Conservation (phyloP, 2,797 vertebrate genomes). For the Dendrocincla fuliginosa region DNA sequence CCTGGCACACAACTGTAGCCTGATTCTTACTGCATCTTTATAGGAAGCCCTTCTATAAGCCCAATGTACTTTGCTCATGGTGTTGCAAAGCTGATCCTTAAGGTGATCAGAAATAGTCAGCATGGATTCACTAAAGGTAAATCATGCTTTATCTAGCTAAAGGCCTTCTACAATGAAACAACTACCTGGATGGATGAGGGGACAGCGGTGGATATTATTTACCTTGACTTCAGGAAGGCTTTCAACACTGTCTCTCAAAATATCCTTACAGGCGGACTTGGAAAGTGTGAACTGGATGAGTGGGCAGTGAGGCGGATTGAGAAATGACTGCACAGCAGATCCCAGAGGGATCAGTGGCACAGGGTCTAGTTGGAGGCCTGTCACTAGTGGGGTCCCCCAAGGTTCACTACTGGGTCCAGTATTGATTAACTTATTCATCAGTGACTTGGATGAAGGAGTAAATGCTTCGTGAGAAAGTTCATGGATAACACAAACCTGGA, state of each 20-base stretch:
- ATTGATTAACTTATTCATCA: background rate
- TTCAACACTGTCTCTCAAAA: background rate
- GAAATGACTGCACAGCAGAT: background rate
- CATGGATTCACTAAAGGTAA: background rate
- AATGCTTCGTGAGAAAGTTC: background rate
- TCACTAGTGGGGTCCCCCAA: background rate
- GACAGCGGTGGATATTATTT: background rate
- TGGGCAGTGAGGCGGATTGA: background rate
- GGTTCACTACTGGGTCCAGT: background rate
- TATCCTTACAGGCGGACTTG: background rate
- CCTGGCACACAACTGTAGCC: background rate
- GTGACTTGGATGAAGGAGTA: background rate
- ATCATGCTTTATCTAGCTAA: background rate
- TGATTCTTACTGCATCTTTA: background rate
- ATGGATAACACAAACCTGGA: background rate
- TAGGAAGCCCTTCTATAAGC: background rate
- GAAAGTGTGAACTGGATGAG: background rate
- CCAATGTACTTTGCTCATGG: background rate
- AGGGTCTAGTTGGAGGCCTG: background rate
- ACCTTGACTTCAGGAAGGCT: background rate
- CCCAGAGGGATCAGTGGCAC: background rate
- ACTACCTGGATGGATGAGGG: background rate
- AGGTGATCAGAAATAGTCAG: background rate
- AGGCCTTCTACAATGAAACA: background rate
- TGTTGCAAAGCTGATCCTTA: background rate